phyloP scores from a whole-genome alignment of 2,888 invertebrate genomes.

The Lithophane leautieri region DNA sequence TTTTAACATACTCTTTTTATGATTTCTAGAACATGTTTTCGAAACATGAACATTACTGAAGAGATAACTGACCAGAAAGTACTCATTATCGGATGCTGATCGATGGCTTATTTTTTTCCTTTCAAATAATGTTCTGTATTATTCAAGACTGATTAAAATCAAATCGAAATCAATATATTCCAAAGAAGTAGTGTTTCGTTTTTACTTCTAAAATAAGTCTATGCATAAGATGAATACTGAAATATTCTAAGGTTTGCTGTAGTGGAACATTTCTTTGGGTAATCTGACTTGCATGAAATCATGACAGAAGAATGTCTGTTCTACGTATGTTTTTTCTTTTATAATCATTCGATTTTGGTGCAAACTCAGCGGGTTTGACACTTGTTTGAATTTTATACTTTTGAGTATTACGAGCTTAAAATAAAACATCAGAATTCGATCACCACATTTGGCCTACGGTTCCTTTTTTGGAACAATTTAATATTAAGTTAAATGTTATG shows the following conservation, averaged over 20 bases:
- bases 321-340: slow-evolving; percentile 31
- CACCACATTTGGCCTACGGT: neutral
- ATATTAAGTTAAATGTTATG: neutral
- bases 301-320: slow-evolving; percentile 22
- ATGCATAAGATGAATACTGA: slow-evolving; percentile 60
- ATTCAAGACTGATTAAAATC: slow-evolving; percentile 50
- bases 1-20: neutral
- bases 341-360: slow-evolving; percentile 21
- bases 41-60: neutral
- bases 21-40: neutral
- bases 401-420: slow-evolving; percentile 31
- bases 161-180: slow-evolving; percentile 56
- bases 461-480: slow-evolving; percentile 8
- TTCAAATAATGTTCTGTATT: slow-evolving; percentile 42
- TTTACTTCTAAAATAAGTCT: slow-evolving; percentile 50
- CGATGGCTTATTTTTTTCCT: slow-evolving; percentile 7
- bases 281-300: slow-evolving; percentile 59
- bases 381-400: slow-evolving; percentile 34
- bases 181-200: slow-evolving; percentile 36
- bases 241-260: slow-evolving; percentile 38
- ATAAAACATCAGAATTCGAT: slow-evolving; percentile 29
- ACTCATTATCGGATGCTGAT: neutral
- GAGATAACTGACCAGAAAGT: neutral
- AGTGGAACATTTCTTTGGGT: slow-evolving; percentile 46
- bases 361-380: slow-evolving; percentile 51